Evolutionary conservation across 2,888 invertebrate genomes (phyloP).

Genomic region (Acanthosoma haemorrhoidale): DNA sequence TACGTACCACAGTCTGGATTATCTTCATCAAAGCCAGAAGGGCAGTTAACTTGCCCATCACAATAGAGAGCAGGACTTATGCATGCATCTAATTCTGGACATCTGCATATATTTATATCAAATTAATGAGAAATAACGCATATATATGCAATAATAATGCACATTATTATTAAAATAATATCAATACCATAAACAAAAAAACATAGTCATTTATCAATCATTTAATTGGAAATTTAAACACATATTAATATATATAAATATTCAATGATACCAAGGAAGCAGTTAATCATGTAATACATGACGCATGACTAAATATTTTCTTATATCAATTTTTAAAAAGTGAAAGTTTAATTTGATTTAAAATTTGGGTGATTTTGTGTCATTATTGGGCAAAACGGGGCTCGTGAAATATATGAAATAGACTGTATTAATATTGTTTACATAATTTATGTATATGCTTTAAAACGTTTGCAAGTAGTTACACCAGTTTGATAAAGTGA

Average conservation of each 20-base stretch:
- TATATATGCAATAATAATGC: neutral
- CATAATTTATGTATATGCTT: too few relatives aligned
- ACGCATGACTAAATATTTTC: too few relatives aligned
- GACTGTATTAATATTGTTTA: too few relatives aligned
- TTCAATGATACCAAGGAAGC: neutral
- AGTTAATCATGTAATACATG: too few relatives aligned
- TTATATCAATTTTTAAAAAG: too few relatives aligned
- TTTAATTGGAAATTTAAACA: neutral
- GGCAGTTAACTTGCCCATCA: constrained; percentile 63
- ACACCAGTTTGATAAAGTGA: too few relatives aligned
- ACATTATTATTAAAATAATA: neutral
- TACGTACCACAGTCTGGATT: constrained; percentile 56
- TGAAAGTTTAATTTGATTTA: too few relatives aligned
- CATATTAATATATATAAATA: neutral
- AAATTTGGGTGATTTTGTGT: too few relatives aligned
- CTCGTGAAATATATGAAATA: too few relatives aligned
- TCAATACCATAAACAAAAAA: neutral
- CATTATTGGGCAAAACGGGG: too few relatives aligned
- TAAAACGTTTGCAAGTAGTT: too few relatives aligned
- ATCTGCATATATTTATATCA: constrained; percentile 44
- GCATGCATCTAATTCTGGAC: constrained; percentile 71
- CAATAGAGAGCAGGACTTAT: constrained; percentile 70
- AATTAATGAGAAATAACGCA: neutral
- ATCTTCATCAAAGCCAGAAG: constrained; percentile 65
- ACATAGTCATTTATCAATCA: neutral